Conservation (phyloP, 2,113 vertebrate species). For the Gymnorhina tibicen region DNA sequence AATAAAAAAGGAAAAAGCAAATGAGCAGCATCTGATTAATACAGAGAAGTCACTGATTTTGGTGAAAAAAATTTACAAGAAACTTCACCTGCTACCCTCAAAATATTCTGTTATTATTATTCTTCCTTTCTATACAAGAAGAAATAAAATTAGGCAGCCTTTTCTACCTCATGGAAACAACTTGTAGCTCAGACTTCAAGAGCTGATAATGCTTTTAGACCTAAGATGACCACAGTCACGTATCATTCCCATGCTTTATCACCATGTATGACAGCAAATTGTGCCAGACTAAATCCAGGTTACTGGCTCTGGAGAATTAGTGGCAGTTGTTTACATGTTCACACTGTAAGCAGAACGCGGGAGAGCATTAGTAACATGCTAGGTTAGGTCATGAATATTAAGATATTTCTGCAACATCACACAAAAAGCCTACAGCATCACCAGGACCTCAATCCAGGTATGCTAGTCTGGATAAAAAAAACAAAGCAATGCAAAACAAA, state of each 20-base stretch:
- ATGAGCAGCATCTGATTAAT: background rate
- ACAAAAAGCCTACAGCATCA: rapidly evolving
- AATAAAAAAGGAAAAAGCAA: background rate
- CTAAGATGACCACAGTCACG: background rate
- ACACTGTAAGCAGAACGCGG: background rate
- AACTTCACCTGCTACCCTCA: background rate
- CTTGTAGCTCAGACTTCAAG: background rate
- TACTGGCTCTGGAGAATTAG: background rate
- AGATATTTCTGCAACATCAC: background rate
- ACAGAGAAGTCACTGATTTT: background rate
- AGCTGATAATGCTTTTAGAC: background rate
- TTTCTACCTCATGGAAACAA: background rate
- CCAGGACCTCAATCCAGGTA: background rate
- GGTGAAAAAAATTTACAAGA: background rate
- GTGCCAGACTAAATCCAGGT: background rate
- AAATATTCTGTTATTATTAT: background rate
- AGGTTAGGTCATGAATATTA: background rate
- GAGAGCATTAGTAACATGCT: background rate
- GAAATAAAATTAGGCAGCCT: background rate
- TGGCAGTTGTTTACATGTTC: background rate
- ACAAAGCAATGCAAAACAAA: background rate
- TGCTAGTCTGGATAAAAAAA: background rate
- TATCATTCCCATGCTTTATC: background rate
- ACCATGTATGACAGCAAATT: background rate
- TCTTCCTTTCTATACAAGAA: background rate